These are phyloP conservation scores for Drosophila dunni DNA, from an alignment of 1,140 invertebrate species.

Conservation along the genomic window DNA sequence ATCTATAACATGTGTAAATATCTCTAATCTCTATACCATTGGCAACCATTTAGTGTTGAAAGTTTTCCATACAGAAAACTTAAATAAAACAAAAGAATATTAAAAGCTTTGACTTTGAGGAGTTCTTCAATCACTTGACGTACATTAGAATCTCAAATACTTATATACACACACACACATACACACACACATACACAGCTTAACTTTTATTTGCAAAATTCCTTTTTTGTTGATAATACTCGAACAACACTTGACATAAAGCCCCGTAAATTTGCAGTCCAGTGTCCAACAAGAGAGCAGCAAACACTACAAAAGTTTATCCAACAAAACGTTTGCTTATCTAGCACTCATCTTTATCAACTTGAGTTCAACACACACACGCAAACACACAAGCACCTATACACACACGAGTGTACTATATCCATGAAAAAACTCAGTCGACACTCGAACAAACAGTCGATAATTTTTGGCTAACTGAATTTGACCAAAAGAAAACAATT, in stretches of 20 bases:
- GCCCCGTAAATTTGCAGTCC: conserved; percentile 26
- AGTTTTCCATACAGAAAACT: not conserved
- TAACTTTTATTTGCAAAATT: conserved; percentile 13
- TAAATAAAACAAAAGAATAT: not conserved
- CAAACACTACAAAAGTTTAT: conserved; percentile 51
- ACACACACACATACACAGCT: not conserved
- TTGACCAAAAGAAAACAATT: conserved; percentile 65
- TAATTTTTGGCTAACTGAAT: conserved; percentile 77
- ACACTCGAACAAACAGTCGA: conserved; percentile 60
- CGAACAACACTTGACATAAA: conserved; percentile 36
- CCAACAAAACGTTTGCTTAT: conserved; percentile 60
- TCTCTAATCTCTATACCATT: too few species aligned
- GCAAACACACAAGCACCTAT: conserved; percentile 6
- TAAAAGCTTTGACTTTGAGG: not conserved
- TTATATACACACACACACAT: not conserved
- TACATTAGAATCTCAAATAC: not conserved
- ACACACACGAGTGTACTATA: conserved; percentile 21
- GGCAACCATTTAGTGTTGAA: not conserved
- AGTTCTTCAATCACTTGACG: conserved; percentile 2
- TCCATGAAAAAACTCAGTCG: conserved; percentile 32
- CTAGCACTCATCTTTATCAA: conserved; percentile 55
- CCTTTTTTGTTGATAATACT: conserved; percentile 15
- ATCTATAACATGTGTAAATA: too few species aligned
- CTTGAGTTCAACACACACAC: conserved; percentile 14
- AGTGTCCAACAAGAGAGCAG: conserved; percentile 35